Base-by-base conservation (phyloP, 1,140 invertebrate species). In the Drosophila sp. region DNA sequence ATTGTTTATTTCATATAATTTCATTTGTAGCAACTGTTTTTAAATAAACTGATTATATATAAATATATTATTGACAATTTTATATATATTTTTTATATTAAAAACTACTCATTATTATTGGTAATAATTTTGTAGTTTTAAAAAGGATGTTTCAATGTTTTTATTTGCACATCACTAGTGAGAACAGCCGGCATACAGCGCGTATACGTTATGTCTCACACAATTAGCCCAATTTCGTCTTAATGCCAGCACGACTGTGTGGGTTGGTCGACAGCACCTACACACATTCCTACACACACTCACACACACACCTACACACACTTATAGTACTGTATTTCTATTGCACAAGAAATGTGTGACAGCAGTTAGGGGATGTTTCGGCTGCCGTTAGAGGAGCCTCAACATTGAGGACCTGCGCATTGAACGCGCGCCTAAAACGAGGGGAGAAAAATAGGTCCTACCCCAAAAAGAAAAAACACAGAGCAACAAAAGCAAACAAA, bases 201-300 rank as follows among this genome's bases (percentile, higher is more conserved):
- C 70, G 70, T 72, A 72, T 66, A 59, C 71, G 71, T 62, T 62
- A 61, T 50, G 18, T 50, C 38, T 40, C 38, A 43, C 57, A 69
- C 73, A 80, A 82, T 87, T 87, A 87, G 83, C 83, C 82, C 75
- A 87, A 79, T 87, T 87, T 73, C 18, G n/a, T 13, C 53, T 51
- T 58, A 75, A 56, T 45, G 14, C 40, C 38, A 34, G 40, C 9
- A 43, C 11, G 34, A 46, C 58, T 87, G 80, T 84, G 83, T 87
- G 83, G 83, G 83, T 89, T 87, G 83, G 83, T 82, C 82, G 64
- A 70, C 72, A 63, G 82, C 82, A 66, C 82, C 83, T 86, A 86
- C 82, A 86, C 74, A 40, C 38, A 51, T 43, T n/a, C n/a, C n/a
- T n/a, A 66, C 65, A 69, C 62, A 13, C 63, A 41, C 21, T 45